A percentile compares a stretch with the other conserved stretches of the same genome.
Evolutionary conservation across 2,113 vertebrate species (phyloP).

Genomic region (Leucosticte australis): DNA sequence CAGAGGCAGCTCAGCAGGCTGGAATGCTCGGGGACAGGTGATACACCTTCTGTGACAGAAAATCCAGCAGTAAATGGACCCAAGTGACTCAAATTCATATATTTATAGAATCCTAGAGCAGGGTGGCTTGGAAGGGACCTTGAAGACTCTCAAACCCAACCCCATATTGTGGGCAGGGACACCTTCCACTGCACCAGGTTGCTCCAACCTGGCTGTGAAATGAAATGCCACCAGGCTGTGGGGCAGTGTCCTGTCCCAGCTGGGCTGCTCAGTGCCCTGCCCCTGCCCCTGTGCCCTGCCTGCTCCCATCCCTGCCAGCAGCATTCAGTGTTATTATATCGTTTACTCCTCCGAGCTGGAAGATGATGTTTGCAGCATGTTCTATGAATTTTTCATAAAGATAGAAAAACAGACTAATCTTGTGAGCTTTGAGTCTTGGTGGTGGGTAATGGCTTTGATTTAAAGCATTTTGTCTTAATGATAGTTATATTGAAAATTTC

Average conservation of each 20-base stretch:
- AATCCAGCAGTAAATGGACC: not conserved
- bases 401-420: slow-evolving; percentile 58
- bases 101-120: rapidly evolving
- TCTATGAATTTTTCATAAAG: slow-evolving; percentile 72
- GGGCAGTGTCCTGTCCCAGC: not conserved
- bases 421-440: slow-evolving; percentile 63
- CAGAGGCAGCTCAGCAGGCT: not conserved
- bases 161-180: not conserved
- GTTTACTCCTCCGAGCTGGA: slow-evolving; percentile 34
- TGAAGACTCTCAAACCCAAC: not conserved
- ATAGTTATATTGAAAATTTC: slow-evolving; percentile 67
- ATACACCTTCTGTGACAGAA: not conserved
- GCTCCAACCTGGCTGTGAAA: not conserved
- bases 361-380: slow-evolving; percentile 44
- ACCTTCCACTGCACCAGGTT: not conserved
- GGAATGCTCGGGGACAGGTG: not conserved
- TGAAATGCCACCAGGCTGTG: not conserved
- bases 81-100: not conserved
- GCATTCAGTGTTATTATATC: not conserved
- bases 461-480: slow-evolving; percentile 71
- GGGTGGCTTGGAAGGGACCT: not conserved
- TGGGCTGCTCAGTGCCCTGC: not conserved
- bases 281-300: not conserved
- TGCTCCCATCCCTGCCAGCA: not conserved
- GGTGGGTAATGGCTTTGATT: slow-evolving; percentile 71